Conservation (phyloP, 2,888 invertebrate genomes). For the Campaea margaritaria region DNA sequence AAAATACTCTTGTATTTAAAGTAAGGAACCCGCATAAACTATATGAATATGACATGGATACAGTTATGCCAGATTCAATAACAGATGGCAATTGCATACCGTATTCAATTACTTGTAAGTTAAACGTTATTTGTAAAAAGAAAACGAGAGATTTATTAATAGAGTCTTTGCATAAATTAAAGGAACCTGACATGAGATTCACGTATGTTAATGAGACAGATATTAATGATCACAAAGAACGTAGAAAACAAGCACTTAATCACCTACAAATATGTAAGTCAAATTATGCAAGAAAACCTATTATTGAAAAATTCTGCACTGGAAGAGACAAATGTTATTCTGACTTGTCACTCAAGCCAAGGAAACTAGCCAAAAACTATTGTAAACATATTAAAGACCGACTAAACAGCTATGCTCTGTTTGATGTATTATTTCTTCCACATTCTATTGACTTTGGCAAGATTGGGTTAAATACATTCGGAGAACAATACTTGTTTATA, state of each 20-base stretch:
- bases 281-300: conserved; percentile 43
- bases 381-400: conserved; percentile 52
- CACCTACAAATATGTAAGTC: conserved; percentile 59
- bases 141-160: conserved; percentile 45
- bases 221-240: conserved; percentile 46
- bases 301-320: conserved; percentile 51
- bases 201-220: conserved; percentile 64
- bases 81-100: conserved; percentile 51
- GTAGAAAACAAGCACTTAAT: conserved; percentile 51
- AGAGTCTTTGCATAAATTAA: conserved; percentile 70
- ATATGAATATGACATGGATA: conserved; percentile 31
- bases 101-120: conserved; percentile 57
- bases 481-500: conserved; percentile 59
- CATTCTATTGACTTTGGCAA: conserved; percentile 67
- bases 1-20: conserved; percentile 57
- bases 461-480: conserved; percentile 65
- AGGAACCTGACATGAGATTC: conserved; percentile 58
- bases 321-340: conserved; percentile 56
- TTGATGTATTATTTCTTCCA: conserved; percentile 63
- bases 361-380: conserved; percentile 48
- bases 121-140: conserved; percentile 58
- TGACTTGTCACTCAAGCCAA: conserved; percentile 35
- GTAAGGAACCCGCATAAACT: conserved; percentile 64
- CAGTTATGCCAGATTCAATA: conserved; percentile 13
- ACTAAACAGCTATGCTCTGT: conserved; percentile 59